A percentile compares a stretch with the other conserved stretches of the same genome.
These are phyloP conservation scores for Microplitis deprimator DNA, from an alignment of 2,888 invertebrate species.

Conservation along the genomic window DNA sequence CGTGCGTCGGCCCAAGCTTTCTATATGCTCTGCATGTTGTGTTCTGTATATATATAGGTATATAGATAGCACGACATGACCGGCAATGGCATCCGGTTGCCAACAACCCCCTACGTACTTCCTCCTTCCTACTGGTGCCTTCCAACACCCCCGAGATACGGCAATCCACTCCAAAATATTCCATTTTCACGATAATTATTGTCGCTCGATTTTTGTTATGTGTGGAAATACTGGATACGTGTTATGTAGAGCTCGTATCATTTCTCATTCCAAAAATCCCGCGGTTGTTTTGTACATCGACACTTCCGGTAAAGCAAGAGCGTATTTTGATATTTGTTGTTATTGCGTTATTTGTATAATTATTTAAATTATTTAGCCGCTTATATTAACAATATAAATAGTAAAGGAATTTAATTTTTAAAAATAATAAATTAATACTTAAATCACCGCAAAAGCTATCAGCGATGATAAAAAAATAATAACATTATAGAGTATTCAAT, in stretches of 20 bases:
- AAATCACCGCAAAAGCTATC: not conserved
- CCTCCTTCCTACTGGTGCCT: slow-evolving; percentile 20
- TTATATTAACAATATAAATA: no score
- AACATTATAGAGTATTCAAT: not conserved
- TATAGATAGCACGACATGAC: slow-evolving; percentile 53
- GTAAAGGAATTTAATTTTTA: no score
- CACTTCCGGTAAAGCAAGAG: slow-evolving; percentile 15
- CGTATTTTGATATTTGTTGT: slow-evolving; percentile 24
- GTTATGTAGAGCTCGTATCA: not conserved
- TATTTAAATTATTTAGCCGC: slow-evolving; percentile 13
- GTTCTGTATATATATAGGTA: slow-evolving; percentile 16
- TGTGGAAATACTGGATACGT: not conserved
- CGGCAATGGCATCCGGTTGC: slow-evolving; percentile 67
- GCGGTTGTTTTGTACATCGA: slow-evolving; percentile 3
- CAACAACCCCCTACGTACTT: slow-evolving; percentile 44
- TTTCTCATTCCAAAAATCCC: slow-evolving; percentile 17
- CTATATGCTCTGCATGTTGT: slow-evolving; percentile 22
- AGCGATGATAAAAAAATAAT: not conserved
- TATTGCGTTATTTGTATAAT: not conserved
- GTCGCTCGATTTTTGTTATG: slow-evolving; percentile 63
- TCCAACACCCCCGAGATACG: slow-evolving; percentile 41
- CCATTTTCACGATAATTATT: slow-evolving; percentile 69
- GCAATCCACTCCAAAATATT: slow-evolving; percentile 62
- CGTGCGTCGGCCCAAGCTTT: slow-evolving; percentile 37
- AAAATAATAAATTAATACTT: not conserved